Percentiles rank a stretch among this genome's conserved stretches.
Evolutionary conservation across 2,888 invertebrate genomes (phyloP).

Genomic region (Pheosia tremula): DNA sequence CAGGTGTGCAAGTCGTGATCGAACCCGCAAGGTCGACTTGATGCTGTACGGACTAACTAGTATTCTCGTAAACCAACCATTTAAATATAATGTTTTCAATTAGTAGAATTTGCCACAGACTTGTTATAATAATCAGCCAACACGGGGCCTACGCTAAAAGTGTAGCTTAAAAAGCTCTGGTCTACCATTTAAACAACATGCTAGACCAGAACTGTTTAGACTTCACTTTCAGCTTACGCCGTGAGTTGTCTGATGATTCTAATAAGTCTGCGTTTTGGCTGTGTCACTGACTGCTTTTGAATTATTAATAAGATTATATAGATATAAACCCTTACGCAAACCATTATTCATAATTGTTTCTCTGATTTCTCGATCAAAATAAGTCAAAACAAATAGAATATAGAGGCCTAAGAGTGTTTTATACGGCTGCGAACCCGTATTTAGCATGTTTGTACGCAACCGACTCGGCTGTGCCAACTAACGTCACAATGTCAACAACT

Average conservation of each 20-base stretch:
- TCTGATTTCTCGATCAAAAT: conserved; percentile 8
- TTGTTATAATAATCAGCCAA: no score
- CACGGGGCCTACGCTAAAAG: no score
- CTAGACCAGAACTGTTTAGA: no score
- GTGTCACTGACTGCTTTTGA: no score
- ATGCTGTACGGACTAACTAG: conserved; percentile 39
- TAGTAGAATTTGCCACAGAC: no score
- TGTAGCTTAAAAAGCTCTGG: no score
- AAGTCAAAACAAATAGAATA: conserved; percentile 12
- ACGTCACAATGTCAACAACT: conserved; percentile 40
- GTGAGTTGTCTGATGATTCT: not conserved
- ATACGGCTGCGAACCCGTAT: conserved; percentile 31
- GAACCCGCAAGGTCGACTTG: conserved; percentile 58
- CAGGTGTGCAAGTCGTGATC: conserved; percentile 66
- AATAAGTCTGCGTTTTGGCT: no score
- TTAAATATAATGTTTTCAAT: conserved; percentile 33
- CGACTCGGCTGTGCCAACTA: conserved; percentile 38
- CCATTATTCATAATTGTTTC: not conserved
- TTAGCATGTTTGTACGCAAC: conserved; percentile 40
- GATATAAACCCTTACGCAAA: not conserved
- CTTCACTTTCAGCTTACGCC: no score
- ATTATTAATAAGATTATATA: no score
- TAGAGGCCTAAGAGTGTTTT: conserved; percentile 26
- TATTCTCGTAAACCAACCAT: not conserved
- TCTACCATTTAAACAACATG: no score